phyloP scores from a whole-genome alignment of 2,888 invertebrate species.

The Phragmatobia fuliginosa region DNA sequence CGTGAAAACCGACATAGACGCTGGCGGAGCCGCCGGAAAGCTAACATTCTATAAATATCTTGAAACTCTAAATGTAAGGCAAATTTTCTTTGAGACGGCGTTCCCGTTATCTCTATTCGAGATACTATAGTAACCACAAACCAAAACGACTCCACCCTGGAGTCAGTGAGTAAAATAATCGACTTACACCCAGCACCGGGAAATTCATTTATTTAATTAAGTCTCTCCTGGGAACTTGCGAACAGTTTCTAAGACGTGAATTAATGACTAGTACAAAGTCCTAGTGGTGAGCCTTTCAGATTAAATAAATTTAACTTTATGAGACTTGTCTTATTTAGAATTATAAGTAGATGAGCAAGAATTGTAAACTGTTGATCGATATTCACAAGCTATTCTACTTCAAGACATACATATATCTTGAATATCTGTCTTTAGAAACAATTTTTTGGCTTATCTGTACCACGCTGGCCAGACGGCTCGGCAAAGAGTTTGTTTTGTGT shows the following conservation, averaged over 20 bases:
- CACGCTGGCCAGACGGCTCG: too few relatives aligned
- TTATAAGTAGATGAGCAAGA: not conserved
- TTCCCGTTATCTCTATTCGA: conserved; percentile 27
- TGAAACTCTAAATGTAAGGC: not conserved
- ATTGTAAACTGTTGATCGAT: not conserved
- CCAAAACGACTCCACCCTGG: conserved; percentile 33
- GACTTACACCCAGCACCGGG: conserved; percentile 53
- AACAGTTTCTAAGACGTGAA: conserved; percentile 40
- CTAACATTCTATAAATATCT: too few relatives aligned
- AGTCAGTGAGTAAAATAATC: conserved; percentile 63
- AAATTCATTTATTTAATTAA: conserved; percentile 70
- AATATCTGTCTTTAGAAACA: too few relatives aligned
- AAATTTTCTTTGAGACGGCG: not conserved
- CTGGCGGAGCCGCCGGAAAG: too few relatives aligned
- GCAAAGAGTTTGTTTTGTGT: too few relatives aligned
- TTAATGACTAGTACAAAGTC: conserved; percentile 50
- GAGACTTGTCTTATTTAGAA: conserved; percentile 1
- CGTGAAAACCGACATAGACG: too few relatives aligned
- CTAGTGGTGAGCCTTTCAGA: conserved; percentile 28
- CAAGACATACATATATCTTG: too few relatives aligned
- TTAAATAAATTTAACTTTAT: conserved; percentile 6
- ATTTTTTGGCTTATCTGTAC: too few relatives aligned
- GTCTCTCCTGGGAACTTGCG: conserved; percentile 41
- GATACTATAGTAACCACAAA: conserved; percentile 35
- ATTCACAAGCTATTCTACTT: too few relatives aligned